phyloP scores from a whole-genome alignment of 2,888 invertebrate genomes.

The Pheosia gnoma region DNA sequence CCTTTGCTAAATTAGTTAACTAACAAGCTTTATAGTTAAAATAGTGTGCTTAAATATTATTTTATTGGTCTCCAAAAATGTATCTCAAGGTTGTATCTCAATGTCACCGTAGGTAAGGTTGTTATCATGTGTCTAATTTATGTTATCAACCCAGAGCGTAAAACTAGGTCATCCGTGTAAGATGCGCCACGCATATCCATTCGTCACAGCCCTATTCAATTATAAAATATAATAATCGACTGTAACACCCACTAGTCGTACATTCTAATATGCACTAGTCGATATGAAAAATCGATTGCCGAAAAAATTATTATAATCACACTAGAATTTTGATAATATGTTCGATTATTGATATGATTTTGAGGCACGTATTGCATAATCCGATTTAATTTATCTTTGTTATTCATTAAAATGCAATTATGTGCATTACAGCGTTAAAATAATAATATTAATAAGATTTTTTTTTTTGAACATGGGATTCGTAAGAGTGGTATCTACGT shows the following conservation, averaged over 20 bases:
- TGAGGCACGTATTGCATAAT: not conserved
- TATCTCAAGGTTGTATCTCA: slow-evolving; percentile 65
- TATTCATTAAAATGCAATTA: slow-evolving; percentile 2
- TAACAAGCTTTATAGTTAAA: not conserved
- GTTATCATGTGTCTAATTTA: slow-evolving; percentile 73
- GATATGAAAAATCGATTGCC: not conserved
- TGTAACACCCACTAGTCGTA: not conserved
- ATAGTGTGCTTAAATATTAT: not conserved
- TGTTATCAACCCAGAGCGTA: slow-evolving; percentile 60
- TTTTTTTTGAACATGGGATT: too few species aligned
- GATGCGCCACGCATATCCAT: slow-evolving; percentile 13
- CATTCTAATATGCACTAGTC: not conserved
- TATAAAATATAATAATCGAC: not conserved
- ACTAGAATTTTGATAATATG: not conserved
- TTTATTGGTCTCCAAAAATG: slow-evolving; percentile 17
- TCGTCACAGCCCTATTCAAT: slow-evolving; percentile 1
- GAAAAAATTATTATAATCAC: not conserved
- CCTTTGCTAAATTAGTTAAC: too few species aligned
- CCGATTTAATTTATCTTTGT: slow-evolving; percentile 1
- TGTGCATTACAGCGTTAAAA: not conserved
- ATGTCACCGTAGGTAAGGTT: slow-evolving; percentile 70
- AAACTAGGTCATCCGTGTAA: slow-evolving; percentile 67
- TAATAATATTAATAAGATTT: too few species aligned
- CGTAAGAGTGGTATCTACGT: too few species aligned
- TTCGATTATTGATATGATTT: not conserved